A percentile compares a stretch with the other conserved stretches of the same genome.
phyloP scores from a whole-genome alignment of 2,797 vertebrate genomes.

The Intellagama lesueurii region DNA sequence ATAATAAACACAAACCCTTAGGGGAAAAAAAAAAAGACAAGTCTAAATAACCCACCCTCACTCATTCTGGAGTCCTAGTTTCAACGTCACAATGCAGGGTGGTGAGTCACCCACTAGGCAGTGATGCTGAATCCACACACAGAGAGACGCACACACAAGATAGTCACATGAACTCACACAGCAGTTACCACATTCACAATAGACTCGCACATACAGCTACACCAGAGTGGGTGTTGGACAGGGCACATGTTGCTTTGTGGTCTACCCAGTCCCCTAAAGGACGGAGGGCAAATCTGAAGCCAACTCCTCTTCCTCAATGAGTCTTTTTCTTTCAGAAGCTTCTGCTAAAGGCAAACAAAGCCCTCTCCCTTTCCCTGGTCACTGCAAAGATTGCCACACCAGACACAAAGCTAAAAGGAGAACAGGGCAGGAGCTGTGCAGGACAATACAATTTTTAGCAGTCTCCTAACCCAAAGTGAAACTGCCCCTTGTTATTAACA shows the following conservation, averaged over 20 bases:
- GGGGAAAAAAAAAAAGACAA: neutral
- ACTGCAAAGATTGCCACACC: neutral
- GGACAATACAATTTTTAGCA: neutral
- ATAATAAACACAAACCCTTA: constrained; percentile 11
- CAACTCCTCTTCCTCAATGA: neutral
- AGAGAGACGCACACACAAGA: neutral
- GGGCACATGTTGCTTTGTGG: neutral
- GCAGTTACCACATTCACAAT: neutral
- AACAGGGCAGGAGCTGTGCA: neutral
- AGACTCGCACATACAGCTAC: neutral
- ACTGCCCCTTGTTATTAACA: neutral
- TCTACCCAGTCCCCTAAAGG: neutral
- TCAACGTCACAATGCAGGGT: constrained; percentile 71
- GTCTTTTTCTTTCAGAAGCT: neutral
- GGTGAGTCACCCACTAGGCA: constrained; percentile 66
- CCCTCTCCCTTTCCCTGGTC: neutral
- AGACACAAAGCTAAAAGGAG: neutral
- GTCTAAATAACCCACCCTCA: neutral
- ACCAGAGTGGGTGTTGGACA: neutral
- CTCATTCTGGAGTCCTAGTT: constrained; percentile 62
- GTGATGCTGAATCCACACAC: neutral
- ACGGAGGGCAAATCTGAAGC: neutral
- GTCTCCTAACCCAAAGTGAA: neutral
- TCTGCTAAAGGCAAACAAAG: neutral
- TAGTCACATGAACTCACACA: constrained; percentile 5